Conservation (phyloP, 2,797 vertebrate genomes). For the Rhynchonycteris naso region DNA sequence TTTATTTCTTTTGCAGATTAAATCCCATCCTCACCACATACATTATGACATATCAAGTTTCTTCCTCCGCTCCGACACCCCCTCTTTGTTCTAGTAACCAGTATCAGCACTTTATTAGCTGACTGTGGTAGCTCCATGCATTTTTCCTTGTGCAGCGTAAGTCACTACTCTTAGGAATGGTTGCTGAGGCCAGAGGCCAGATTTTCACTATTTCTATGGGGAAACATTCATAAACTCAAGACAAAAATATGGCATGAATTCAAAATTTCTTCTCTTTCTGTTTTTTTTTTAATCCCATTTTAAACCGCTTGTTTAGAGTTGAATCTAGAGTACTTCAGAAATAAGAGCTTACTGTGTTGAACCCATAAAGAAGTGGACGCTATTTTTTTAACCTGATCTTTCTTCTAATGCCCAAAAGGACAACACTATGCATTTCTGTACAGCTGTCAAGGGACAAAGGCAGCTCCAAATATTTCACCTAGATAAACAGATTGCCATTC, state of each 20-base stretch:
- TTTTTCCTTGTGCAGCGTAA: not conserved
- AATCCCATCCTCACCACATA: not conserved
- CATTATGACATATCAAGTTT: not conserved
- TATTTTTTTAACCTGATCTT: conserved; percentile 62
- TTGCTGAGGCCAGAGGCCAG: conserved; percentile 8
- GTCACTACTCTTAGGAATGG: conserved; percentile 30
- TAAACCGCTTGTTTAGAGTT: conserved; percentile 54
- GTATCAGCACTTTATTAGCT: not conserved
- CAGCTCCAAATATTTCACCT: conserved; percentile 60
- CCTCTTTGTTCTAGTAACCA: not conserved
- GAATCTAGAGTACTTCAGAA: conserved; percentile 49
- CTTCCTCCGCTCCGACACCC: not conserved
- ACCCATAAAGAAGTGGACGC: conserved; percentile 40
- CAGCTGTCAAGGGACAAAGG: conserved; percentile 43
- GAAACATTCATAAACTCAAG: conserved; percentile 55
- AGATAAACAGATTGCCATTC: conserved; percentile 68
- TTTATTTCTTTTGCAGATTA: conserved; percentile 30
- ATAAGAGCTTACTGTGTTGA: conserved; percentile 27
- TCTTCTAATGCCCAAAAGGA: conserved; percentile 50
- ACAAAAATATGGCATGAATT: conserved; percentile 37
- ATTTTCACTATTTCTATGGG: conserved; percentile 50
- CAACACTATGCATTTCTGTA: conserved; percentile 57
- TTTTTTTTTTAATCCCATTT: conserved; percentile 12
- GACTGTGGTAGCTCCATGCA: not conserved
- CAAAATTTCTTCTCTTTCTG: not conserved